Base-by-base conservation (phyloP, 2,113 vertebrate genomes). In the Atherinomorus stipes region DNA sequence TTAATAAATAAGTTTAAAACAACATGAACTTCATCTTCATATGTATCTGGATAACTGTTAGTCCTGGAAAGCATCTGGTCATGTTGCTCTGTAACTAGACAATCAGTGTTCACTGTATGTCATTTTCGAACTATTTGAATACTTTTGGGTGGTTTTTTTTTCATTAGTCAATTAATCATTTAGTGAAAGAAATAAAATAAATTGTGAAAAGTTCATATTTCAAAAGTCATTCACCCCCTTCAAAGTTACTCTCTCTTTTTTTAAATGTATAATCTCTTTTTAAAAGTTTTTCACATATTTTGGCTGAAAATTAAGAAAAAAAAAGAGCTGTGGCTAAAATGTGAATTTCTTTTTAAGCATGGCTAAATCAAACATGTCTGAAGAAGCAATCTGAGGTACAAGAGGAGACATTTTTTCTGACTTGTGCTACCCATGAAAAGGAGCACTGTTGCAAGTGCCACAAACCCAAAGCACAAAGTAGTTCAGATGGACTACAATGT, bases 371-470 rank as follows among this genome's bases (percentile, higher is more conserved):
- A 73, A 58, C 45, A 64, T 71, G 61, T 78, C 38, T 37, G 68
- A 53, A 61, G 25, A 66, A 21, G 50, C 53, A 54, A 56, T 87
- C 52, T 82, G 81, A 86, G 84, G 85, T 88, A 80, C 76, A 78
- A 64, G 68, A 64, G 60, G 56, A 76, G 15, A 75, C 73, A 19
- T 69, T 53, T 26, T 21, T 10, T 28, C 28, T 31, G 10, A 53
- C 2, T 10, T 31, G 5, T 50, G 13, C 8, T 65, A 45, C 38
- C 23, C 21, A 56, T 74, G 44, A 71, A 42, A 73, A 47, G 38
- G 40, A 40, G 51, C 42, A 38, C 64, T 69, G 65, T 74, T 77
- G 63, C 62, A 66, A 74, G 44, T 52, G 16, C 11, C 57, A 45
- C 25, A 42, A 28, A 25, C 2, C 5, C 4, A 4, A 69, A 69